Percentiles rank a stretch among this genome's conserved stretches.
phyloP scores from a whole-genome alignment of 1,140 invertebrate genomes.

The Dufourea novaeangliae region DNA sequence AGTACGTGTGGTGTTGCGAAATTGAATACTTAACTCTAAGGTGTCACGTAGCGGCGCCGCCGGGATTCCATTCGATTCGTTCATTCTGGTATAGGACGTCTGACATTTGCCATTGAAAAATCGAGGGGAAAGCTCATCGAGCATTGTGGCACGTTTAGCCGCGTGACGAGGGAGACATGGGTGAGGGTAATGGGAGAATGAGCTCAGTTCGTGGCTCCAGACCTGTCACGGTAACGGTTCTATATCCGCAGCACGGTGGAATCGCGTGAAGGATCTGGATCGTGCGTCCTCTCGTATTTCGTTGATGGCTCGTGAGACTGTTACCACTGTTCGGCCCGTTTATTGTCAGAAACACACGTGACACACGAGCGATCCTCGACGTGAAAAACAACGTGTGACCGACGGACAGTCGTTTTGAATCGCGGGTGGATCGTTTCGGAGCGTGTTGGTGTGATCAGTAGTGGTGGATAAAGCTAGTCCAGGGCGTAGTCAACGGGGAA shows the following conservation, averaged over 20 bases:
- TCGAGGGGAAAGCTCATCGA: not conserved
- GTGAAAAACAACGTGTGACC: too few species aligned
- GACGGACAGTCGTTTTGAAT: not conserved
- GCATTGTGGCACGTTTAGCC: slow-evolving; percentile 4
- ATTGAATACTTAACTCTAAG: not conserved
- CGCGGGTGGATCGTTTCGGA: not conserved
- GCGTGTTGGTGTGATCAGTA: slow-evolving; percentile 6
- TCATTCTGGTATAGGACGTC: too few species aligned
- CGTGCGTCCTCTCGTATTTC: not conserved
- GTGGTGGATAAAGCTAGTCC: not conserved
- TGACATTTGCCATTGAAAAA: not conserved
- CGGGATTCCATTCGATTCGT: not conserved
- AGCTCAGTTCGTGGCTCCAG: slow-evolving; percentile 38
- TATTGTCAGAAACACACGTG: slow-evolving; percentile 18
- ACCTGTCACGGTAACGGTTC: slow-evolving; percentile 48
- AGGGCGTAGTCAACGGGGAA: slow-evolving; percentile 26
- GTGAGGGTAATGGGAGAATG: slow-evolving; percentile 37
- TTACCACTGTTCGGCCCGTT: not conserved
- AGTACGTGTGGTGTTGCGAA: not conserved
- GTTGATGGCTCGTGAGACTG: not conserved
- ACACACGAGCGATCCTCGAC: not conserved
- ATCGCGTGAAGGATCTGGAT: not conserved
- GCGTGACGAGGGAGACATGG: slow-evolving; percentile 44
- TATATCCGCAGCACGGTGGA: not conserved
- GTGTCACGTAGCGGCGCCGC: not conserved